Evolutionary conservation across 2,113 vertebrate species (phyloP).

Genomic region (Tretioscincus oriximinensis): DNA sequence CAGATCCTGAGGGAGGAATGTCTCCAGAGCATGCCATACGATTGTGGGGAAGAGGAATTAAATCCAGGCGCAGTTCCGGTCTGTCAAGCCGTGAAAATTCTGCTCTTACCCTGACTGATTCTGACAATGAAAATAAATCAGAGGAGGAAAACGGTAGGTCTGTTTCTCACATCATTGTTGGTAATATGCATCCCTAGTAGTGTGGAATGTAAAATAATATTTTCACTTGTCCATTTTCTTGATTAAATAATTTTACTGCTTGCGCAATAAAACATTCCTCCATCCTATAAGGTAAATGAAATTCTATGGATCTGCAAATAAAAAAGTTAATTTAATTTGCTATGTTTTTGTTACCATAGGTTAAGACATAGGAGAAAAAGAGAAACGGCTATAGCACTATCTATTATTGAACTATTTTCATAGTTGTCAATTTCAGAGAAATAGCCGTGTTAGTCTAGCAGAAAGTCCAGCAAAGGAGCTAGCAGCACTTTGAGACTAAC

Average conservation of each 20-base stretch:
- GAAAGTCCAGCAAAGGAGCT: no score
- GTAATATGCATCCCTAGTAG: background rate
- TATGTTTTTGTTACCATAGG: background rate
- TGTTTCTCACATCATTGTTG: slow-evolving; percentile 32
- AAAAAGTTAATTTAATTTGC: background rate
- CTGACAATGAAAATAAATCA: slow-evolving; percentile 92
- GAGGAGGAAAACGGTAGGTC: slow-evolving; percentile 90
- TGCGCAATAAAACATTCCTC: background rate
- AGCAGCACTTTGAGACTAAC: no score
- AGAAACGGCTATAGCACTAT: background rate
- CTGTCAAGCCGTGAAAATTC: slow-evolving; percentile 93
- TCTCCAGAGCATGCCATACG: slow-evolving; percentile 91
- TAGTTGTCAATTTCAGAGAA: no score
- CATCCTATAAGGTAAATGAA: background rate
- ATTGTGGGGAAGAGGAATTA: slow-evolving; percentile 88
- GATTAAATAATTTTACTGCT: background rate
- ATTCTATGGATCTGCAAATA: background rate
- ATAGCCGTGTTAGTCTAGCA: no score
- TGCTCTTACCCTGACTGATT: slow-evolving; percentile 90
- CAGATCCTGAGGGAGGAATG: slow-evolving; percentile 90
- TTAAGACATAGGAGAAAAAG: background rate
- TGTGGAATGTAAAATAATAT: background rate
- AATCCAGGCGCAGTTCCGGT: slow-evolving; percentile 88
- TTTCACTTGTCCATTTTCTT: background rate
- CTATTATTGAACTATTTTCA: background rate